These are phyloP conservation scores for Saguinus midas DNA, from an alignment of 2,113 vertebrate genomes.

Conservation along the genomic window DNA sequence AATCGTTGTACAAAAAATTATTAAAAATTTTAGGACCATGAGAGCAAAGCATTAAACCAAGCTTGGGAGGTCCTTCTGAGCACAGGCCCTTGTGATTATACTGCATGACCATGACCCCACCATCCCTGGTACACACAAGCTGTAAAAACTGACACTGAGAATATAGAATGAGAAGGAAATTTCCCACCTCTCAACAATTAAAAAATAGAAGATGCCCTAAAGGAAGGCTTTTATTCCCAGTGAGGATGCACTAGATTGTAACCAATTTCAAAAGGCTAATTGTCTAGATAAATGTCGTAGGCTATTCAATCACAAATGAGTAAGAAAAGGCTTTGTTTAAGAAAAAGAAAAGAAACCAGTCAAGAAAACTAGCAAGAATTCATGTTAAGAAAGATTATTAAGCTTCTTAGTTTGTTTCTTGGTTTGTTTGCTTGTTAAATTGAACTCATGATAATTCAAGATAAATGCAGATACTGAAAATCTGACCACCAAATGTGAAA, in stretches of 20 bases:
- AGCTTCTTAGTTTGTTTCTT: not conserved
- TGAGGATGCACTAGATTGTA: not conserved
- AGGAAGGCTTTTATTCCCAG: accelerated
- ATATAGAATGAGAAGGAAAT: not conserved
- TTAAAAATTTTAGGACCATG: not conserved
- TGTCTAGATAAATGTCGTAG: not conserved
- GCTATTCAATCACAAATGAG: not conserved
- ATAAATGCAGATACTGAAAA: not conserved
- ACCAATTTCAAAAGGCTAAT: not conserved
- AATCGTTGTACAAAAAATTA: not conserved
- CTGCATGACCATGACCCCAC: not conserved
- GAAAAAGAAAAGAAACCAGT: not conserved
- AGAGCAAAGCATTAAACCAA: not conserved
- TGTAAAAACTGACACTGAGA: no score
- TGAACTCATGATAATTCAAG: not conserved
- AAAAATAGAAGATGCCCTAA: not conserved
- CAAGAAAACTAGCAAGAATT: not conserved
- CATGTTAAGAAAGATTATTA: not conserved
- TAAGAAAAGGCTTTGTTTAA: not conserved
- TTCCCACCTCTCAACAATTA: not conserved
- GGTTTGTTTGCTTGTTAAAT: not conserved
- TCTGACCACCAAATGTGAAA: not conserved
- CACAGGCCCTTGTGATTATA: accelerated
- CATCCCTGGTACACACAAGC: not conserved
- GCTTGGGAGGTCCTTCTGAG: not conserved